Percentiles rank a stretch among this genome's conserved stretches.
These are phyloP conservation scores for Pitangus sulphuratus DNA, from an alignment of 2,797 vertebrate genomes.

Conservation along the genomic window DNA sequence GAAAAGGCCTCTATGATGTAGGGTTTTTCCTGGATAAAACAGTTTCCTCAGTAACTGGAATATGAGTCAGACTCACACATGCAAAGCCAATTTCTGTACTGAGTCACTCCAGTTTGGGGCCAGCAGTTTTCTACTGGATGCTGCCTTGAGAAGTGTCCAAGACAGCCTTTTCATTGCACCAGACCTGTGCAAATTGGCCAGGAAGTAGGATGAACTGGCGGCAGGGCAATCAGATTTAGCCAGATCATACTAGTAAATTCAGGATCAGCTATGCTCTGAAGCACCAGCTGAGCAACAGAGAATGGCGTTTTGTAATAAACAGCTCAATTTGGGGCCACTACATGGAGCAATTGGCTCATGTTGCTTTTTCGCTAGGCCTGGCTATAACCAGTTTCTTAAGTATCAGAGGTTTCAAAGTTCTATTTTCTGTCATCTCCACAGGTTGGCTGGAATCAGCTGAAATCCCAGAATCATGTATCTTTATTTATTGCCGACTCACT, in stretches of 20 bases:
- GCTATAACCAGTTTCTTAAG: background rate
- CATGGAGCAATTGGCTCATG: background rate
- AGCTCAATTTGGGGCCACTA: background rate
- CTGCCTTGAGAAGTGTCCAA: background rate
- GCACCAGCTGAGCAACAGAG: background rate
- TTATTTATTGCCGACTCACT: slow-evolving; percentile 10
- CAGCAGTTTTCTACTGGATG: background rate
- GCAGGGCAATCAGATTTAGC: background rate
- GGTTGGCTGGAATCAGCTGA: background rate
- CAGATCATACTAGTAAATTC: background rate
- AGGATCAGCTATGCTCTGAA: background rate
- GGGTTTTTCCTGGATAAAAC: slow-evolving; percentile 26
- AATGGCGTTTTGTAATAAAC: background rate
- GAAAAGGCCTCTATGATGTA: background rate
- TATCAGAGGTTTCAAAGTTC: background rate
- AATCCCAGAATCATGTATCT: background rate
- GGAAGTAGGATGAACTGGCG: background rate
- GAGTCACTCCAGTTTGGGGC: background rate
- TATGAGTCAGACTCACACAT: background rate
- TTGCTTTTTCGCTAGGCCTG: background rate
- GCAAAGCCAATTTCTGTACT: background rate
- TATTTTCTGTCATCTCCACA: background rate
- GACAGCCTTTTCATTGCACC: background rate
- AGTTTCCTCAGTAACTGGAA: background rate
- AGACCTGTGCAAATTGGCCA: background rate